Evolutionary conservation across 2,797 vertebrate genomes (phyloP), one percentile per base, ranked within the genome.

Genomic region (Capromys pilorides): DNA sequence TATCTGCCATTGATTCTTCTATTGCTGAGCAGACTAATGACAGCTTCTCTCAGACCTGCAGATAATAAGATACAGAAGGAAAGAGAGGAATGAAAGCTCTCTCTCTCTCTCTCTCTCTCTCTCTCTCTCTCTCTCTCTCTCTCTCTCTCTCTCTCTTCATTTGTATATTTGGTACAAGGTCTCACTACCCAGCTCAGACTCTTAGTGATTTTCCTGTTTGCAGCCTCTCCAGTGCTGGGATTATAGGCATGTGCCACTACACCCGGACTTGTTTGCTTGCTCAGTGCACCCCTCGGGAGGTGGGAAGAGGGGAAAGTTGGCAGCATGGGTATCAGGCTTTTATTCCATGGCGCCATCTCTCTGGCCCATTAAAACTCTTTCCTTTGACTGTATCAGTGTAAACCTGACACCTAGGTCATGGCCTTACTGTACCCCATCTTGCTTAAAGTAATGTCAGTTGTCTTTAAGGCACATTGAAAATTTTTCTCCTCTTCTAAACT

Each of bases 1-100:
- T 6, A 39, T 79, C 71, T 93, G 39, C 54, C 14, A 24, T n/a
- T 71, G 64, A 67, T 95, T 90, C 51, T 88, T 83, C 24, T 41
- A 8, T 36, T 45, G 5, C 67, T 69, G 36, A 33, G 2, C 3
- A 45, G 28, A 73, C 13, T 88, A 59, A 86, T 31, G 59, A 54
- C 18, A n/a, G 33, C 24, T 88, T 69, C 66, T 51, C 78, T 83
- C 4, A 71, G 78, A 39, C 12, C 67, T 91, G 13, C 18, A 66
- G 57, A 87, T 1, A 18, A 79, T n/a, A 33, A 39, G 69, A 86
- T 31, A 59, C 79, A 59, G 33, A 73, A 62, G 5, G 67, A 36
- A 51, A 57, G 11, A 33, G 19, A 5, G 13, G 2, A 22, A 41
- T 28, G 28, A 67, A 75, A 90, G 41, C 13, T 10, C 79, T 61